Conservation (phyloP, 2,797 vertebrate genomes). For the Jordanella pulchra region DNA sequence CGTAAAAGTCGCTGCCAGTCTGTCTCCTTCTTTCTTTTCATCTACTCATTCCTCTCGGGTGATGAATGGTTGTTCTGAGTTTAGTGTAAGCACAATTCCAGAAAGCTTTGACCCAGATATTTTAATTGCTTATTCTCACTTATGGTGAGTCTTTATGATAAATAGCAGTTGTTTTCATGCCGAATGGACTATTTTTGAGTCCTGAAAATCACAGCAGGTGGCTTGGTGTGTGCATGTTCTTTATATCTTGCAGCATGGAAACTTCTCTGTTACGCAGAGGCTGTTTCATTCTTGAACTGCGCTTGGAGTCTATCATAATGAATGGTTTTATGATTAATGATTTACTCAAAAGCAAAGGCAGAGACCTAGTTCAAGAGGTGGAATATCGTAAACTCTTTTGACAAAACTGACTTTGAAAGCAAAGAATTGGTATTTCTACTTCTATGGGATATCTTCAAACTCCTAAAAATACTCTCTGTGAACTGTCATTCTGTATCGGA, state of each 20-base stretch:
- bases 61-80: conserved; percentile 58
- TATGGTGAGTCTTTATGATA: conserved; percentile 62
- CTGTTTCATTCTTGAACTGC: conserved; percentile 32
- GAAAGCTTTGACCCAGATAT: conserved; percentile 76
- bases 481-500: conserved; percentile 13
- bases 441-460: background rate
- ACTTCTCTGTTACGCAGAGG: conserved; percentile 47
- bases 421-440: background rate
- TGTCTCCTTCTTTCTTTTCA: conserved; percentile 15
- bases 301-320: conserved; percentile 15
- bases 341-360: conserved; percentile 31
- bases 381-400: background rate
- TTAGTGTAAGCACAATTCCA: conserved; percentile 66
- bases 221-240: conserved; percentile 25
- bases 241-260: conserved; percentile 16
- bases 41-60: conserved; percentile 24
- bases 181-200: conserved; percentile 59
- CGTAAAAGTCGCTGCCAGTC: conserved; percentile 10
- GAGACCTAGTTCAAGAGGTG: conserved; percentile 1
- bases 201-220: conserved; percentile 47
- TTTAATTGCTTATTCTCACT: conserved; percentile 77
- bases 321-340: conserved; percentile 27
- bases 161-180: conserved; percentile 68
- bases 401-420: background rate
- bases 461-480: conserved; percentile 5